Base-by-base conservation (phyloP, 2,113 vertebrate species). In the Willisornis vidua region DNA sequence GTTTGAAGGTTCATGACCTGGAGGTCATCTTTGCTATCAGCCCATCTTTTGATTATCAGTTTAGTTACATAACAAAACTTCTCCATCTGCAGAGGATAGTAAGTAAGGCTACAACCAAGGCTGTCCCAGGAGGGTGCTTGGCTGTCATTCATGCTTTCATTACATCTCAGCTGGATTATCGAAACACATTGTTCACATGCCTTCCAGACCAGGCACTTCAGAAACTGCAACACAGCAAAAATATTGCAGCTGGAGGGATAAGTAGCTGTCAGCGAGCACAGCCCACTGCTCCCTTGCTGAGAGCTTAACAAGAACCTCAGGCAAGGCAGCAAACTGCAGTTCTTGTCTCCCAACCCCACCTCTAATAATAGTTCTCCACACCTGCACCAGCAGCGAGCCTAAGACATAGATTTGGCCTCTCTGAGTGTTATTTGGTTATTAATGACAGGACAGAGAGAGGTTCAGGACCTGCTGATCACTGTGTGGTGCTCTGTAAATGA, bases 21-120 rank as follows among this genome's bases (percentile, higher is more conserved):
- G 24, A 95, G 93, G 93, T 94, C 87, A 80, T 31, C 85, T 95
- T 85, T 94, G 74, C 91, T 85, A 89, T 66, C 89, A 91, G 72
- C n/a, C 59, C 48, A 91, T 84, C 96, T 92, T 96, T 95, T 96
- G 94, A 96, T 96, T 89, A 94, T 87, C 94, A 76, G 84, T 89
- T 96, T 94, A 89, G 91, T 67, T 95, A 67, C 55, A 61, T 15
- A 77, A 94, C 51, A 95, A 96, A 95, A 71, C 78, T 87, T 87
- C 37, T 52, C 28, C 37, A 83, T 80, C 74, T 80, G 63, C 93
- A 91, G 89, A 89, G 63, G 81, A 62, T 1, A 80, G 87, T 52
- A 71, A 91, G 87, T 89, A 87, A 91, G 80, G 86, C 74, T 76
- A 66, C 89, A 95, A 57, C n/a, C 62, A 76, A 87, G 80, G 77